These are phyloP conservation scores for Adela reaumurella DNA, from an alignment of 2,888 invertebrate species.

Conservation along the genomic window DNA sequence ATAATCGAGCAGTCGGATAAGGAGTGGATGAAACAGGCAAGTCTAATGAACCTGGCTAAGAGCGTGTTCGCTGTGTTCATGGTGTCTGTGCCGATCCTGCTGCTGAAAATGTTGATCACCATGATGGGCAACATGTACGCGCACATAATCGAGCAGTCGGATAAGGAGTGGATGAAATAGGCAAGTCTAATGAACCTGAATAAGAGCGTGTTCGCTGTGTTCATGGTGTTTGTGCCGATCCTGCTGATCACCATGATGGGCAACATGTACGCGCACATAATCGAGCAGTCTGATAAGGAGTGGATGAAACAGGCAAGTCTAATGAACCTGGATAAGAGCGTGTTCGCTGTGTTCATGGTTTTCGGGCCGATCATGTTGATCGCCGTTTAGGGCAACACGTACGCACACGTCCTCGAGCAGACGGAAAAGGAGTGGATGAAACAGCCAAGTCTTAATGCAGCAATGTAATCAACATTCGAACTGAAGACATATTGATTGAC, in stretches of 20 bases:
- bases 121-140: conserved; percentile 98
- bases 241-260: conserved; percentile 99
- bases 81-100: conserved; percentile 56
- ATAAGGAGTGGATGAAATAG: conserved; percentile 91
- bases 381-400: conserved; percentile 97
- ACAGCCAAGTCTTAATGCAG: conserved; percentile 65
- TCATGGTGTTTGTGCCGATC: conserved; percentile 95
- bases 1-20: too few relatives aligned
- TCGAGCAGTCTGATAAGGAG: conserved; percentile 96
- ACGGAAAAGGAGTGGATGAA: conserved; percentile 93
- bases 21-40: too few relatives aligned
- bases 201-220: conserved; percentile 96
- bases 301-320: conserved; percentile 87
- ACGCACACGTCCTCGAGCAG: conserved; percentile 86
- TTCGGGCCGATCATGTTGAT: conserved; percentile 84
- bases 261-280: conserved; percentile 97
- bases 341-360: conserved; percentile 90
- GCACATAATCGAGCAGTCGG: conserved; percentile 86
- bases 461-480: conserved; percentile 86
- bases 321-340: conserved; percentile 76
- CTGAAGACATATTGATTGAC: conserved; percentile 88
- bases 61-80: conserved; percentile 87
- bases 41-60: conserved; percentile 79
- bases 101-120: conserved; percentile 87
- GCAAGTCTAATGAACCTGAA: too few relatives aligned